Percentiles rank a stretch among this genome's conserved stretches.
phyloP scores from a whole-genome alignment of 1,140 invertebrate genomes.

The Myzus persicae region DNA sequence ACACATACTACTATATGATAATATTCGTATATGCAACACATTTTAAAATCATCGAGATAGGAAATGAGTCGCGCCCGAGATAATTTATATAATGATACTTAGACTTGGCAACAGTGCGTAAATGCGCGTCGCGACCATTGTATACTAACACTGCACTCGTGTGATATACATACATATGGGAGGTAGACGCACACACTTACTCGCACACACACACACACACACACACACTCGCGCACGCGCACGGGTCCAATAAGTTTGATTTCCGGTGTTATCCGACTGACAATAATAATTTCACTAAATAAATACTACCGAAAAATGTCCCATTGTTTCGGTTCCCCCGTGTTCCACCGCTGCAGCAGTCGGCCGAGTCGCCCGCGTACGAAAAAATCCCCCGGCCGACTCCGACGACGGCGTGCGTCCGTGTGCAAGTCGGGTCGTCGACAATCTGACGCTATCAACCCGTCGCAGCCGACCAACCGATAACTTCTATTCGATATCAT shows the following conservation, averaged over 20 bases:
- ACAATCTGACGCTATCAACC: no score
- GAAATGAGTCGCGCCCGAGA: conserved; percentile 53
- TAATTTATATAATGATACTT: conserved; percentile 56
- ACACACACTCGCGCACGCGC: not conserved
- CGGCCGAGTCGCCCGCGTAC: not conserved
- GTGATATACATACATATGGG: no score
- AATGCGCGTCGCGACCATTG: conserved; percentile 43
- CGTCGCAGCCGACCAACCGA: not conserved
- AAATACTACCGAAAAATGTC: conserved; percentile 32
- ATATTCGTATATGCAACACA: not conserved
- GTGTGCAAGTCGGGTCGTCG: not conserved
- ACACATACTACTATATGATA: not conserved
- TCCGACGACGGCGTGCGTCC: not conserved
- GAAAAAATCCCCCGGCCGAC: not conserved
- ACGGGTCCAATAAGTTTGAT: conserved; percentile 55
- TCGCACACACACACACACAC: not conserved
- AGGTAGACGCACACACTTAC: not conserved
- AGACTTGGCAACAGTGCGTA: conserved; percentile 45
- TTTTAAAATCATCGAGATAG: conserved; percentile 49
- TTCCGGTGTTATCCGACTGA: conserved; percentile 52
- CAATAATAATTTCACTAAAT: conserved; percentile 35
- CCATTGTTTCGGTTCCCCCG: conserved; percentile 42
- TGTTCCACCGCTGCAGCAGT: not conserved
- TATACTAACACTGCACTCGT: conserved; percentile 30
- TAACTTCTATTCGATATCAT: not conserved